phyloP scores from a whole-genome alignment of 2,113 vertebrate species.

The Strix aluco region DNA sequence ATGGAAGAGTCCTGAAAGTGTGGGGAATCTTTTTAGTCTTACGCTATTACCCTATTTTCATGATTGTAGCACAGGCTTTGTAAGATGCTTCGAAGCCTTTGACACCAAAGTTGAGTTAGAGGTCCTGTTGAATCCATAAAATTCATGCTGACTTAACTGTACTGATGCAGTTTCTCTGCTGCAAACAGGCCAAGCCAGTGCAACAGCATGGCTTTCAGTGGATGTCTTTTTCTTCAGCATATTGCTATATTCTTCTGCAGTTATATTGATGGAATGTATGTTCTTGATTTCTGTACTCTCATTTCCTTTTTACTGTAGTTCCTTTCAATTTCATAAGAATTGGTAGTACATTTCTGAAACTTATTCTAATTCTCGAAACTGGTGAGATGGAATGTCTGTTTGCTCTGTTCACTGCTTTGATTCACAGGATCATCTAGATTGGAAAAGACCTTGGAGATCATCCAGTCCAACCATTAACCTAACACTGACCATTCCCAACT shows the following conservation, averaged over 20 bases:
- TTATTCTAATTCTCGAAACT: not conserved
- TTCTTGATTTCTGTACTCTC: not conserved
- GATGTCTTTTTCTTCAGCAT: not conserved
- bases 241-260: not conserved
- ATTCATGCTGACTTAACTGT: not conserved
- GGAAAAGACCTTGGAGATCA: no score
- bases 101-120: not conserved
- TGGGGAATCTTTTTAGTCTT: not conserved
- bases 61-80: not conserved
- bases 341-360: not conserved
- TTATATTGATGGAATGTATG: fast-evolving
- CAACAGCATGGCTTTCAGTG: not conserved
- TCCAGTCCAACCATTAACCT: no score
- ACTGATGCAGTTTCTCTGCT: not conserved
- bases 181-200: not conserved
- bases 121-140: not conserved
- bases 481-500: no score
- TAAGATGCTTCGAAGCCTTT: not conserved
- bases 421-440: no score
- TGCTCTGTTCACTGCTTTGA: not conserved
- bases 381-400: not conserved
- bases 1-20: not conserved
- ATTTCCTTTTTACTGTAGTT: not conserved
- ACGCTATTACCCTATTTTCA: not conserved
- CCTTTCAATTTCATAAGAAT: not conserved